phyloP scores from a whole-genome alignment of 2,888 invertebrate species.

The Tupiocoris notatus region DNA sequence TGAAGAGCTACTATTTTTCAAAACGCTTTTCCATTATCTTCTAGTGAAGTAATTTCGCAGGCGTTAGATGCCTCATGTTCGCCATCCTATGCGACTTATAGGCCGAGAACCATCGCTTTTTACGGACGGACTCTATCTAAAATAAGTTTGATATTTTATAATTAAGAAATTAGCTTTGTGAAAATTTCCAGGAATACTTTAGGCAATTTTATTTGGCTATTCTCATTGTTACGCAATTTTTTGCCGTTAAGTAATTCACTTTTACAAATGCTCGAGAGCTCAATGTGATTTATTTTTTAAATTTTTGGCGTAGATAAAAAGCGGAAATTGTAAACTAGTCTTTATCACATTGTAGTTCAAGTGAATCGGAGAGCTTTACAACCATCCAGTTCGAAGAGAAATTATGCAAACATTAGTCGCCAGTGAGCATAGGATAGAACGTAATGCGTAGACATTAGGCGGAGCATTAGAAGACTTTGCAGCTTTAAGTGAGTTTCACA shows the following conservation, averaged over 20 bases:
- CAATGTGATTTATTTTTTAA: constrained; percentile 30
- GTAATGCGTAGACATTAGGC: neutral
- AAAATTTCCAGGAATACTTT: neutral
- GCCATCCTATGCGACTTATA: too few relatives aligned
- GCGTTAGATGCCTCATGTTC: too few relatives aligned
- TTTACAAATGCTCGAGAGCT: constrained; percentile 26
- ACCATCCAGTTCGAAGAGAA: constrained; percentile 11
- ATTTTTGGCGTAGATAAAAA: constrained; percentile 1
- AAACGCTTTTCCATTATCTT: too few relatives aligned
- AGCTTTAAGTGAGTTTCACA: neutral
- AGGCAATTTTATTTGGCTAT: neutral
- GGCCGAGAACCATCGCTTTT: neutral
- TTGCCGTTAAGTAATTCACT: constrained; percentile 6
- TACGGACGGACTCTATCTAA: constrained; percentile 5
- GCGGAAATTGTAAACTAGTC: neutral
- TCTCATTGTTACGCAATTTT: neutral
- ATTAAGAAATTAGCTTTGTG: neutral
- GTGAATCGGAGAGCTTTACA: constrained; percentile 28
- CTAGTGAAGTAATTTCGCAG: too few relatives aligned
- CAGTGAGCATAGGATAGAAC: neutral
- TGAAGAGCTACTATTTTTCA: too few relatives aligned
- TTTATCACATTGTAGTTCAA: constrained; percentile 1
- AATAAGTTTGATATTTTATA: neutral
- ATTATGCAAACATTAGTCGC: too few relatives aligned
- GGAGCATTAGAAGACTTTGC: neutral